Percentiles rank a stretch among this genome's conserved stretches.
Conservation (phyloP, 1,140 invertebrate genomes). For the Mamestra configurata region DNA sequence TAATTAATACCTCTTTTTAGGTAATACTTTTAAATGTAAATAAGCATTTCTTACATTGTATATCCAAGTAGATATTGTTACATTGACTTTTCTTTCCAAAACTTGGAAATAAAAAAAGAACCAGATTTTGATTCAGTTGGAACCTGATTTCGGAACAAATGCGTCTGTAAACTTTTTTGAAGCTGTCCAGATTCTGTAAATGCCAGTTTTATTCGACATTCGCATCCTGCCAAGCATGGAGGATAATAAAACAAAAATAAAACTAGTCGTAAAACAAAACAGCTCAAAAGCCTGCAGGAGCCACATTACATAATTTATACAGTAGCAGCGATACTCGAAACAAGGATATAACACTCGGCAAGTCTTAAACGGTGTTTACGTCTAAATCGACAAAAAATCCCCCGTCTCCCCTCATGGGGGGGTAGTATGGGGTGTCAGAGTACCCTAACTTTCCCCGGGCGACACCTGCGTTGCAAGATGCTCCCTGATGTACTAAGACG, state of each 20-base stretch:
- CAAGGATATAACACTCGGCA: constrained; percentile 48
- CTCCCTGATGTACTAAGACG: constrained; percentile 59
- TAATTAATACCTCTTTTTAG: too few species aligned
- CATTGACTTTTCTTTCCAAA: too few species aligned
- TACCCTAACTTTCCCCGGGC: constrained; percentile 57
- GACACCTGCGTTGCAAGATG: constrained; percentile 65
- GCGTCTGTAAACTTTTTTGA: too few species aligned
- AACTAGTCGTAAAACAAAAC: constrained; percentile 21
- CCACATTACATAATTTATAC: constrained; percentile 35
- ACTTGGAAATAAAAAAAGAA: too few species aligned
- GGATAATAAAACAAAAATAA: background rate
- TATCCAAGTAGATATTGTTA: too few species aligned
- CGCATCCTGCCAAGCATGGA: background rate
- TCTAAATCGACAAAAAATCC: constrained; percentile 73
- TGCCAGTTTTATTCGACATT: background rate
- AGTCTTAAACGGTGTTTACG: constrained; percentile 64
- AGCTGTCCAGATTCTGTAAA: too few species aligned
- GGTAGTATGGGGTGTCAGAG: constrained; percentile 42
- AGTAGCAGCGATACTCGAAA: constrained; percentile 37
- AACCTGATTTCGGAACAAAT: too few species aligned
- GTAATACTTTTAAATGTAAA: too few species aligned
- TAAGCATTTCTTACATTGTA: too few species aligned
- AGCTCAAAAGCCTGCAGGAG: background rate
- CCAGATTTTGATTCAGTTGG: too few species aligned
- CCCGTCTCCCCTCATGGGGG: constrained; percentile 31